Percentiles rank a stretch among this genome's conserved stretches.
Evolutionary conservation across 2,888 invertebrate species (phyloP).

Genomic region (Cerastis leucographa): DNA sequence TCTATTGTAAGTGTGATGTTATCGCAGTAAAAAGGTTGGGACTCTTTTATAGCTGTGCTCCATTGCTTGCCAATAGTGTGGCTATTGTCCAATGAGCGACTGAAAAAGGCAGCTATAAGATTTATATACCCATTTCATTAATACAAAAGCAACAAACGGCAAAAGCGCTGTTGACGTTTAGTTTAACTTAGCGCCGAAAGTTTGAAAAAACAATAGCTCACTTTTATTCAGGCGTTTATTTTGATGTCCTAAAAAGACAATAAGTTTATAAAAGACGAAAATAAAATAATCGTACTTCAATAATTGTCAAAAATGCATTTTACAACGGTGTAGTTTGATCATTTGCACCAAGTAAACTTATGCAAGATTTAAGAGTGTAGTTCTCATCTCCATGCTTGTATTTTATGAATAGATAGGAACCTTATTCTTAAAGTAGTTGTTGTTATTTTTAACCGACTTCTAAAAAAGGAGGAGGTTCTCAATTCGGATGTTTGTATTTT

Average conservation of each 20-base stretch:
- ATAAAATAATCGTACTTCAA: not conserved
- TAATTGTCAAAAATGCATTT: not conserved
- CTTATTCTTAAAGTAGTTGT: not conserved
- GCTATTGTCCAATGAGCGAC: not conserved
- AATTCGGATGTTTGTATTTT: too few species aligned
- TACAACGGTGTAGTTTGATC: not conserved
- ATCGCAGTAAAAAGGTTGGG: conserved; percentile 32
- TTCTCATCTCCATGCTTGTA: not conserved
- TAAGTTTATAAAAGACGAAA: not conserved
- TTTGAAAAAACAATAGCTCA: not conserved
- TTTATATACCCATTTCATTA: not conserved
- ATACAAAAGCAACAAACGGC: not conserved
- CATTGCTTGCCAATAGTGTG: not conserved
- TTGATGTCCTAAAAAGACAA: not conserved
- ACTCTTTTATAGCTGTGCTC: conserved; percentile 25
- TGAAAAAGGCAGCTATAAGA: not conserved
- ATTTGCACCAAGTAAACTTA: not conserved
- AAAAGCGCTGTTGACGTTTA: too few species aligned
- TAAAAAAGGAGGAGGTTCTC: too few species aligned
- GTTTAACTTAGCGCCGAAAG: too few species aligned
- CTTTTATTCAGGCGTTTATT: not conserved
- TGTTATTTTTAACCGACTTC: too few species aligned
- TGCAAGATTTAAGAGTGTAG: not conserved
- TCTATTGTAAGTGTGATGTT: conserved; percentile 41
- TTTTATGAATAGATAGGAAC: not conserved